phyloP scores from a whole-genome alignment of 2,797 vertebrate genomes.

The Tolypeutes matacus region DNA sequence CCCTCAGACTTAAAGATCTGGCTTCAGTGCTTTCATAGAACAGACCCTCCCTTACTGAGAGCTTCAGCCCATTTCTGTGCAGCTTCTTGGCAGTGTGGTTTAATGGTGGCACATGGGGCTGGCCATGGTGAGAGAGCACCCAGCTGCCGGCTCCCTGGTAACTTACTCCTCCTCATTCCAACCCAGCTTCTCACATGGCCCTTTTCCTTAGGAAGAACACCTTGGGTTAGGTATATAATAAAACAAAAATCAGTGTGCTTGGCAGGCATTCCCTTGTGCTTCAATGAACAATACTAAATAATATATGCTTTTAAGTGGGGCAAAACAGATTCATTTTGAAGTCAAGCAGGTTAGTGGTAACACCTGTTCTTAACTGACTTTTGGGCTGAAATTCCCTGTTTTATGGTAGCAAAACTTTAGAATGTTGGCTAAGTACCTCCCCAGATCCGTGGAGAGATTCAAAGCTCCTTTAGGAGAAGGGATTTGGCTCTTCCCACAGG shows the following conservation, averaged over 20 bases:
- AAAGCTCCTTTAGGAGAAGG: not conserved
- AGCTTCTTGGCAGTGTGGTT: not conserved
- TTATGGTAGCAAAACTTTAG: not conserved
- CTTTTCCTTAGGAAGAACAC: not conserved
- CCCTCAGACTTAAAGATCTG: not conserved
- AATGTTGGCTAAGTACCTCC: not conserved
- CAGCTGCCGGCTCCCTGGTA: rapidly evolving
- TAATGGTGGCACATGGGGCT: not conserved
- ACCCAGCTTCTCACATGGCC: not conserved
- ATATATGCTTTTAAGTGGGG: not conserved
- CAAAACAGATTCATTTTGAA: not conserved
- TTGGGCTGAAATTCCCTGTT: not conserved
- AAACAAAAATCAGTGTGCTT: not conserved
- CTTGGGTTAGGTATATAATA: not conserved
- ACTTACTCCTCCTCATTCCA: not conserved
- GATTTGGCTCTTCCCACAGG: not conserved
- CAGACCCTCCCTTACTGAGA: not conserved
- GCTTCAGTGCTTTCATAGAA: not conserved
- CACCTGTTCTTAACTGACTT: not conserved
- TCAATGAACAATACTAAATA: not conserved
- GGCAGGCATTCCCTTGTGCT: not conserved
- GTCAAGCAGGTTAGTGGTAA: not conserved
- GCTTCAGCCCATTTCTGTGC: not conserved
- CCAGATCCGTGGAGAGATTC: not conserved
- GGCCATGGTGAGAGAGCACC: not conserved